These are phyloP conservation scores for Nasonia oneida DNA, from an alignment of 2,888 invertebrate species.

Conservation along the genomic window DNA sequence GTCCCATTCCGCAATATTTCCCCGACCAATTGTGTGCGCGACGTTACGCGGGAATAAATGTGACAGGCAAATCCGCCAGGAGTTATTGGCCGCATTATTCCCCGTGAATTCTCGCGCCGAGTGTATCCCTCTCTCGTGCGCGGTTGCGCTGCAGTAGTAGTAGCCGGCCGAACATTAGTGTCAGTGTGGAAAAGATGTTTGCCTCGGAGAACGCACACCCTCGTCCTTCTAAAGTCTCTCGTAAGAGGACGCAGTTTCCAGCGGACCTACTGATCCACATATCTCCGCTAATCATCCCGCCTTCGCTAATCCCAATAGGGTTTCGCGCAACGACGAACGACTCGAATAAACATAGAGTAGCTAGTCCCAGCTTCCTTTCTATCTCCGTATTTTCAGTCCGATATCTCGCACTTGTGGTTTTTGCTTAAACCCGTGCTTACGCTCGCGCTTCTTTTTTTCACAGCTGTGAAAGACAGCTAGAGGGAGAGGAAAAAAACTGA, in stretches of 20 bases:
- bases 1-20: constrained; percentile 70
- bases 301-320: background rate
- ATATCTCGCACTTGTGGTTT: background rate
- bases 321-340: background rate
- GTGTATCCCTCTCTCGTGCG: background rate
- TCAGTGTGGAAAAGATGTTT: constrained; percentile 58
- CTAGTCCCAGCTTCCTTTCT: background rate
- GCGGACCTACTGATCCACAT: background rate
- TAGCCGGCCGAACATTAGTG: constrained; percentile 54
- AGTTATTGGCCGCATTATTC: constrained; percentile 71
- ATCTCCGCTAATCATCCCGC: background rate
- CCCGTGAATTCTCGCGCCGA: constrained; percentile 62
- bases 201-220: constrained; percentile 30
- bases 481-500: background rate
- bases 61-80: constrained; percentile 69
- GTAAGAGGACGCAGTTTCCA: background rate
- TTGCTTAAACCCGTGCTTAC: background rate
- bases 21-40: constrained; percentile 70
- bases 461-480: background rate
- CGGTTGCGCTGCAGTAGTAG: background rate
- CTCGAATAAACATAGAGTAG: background rate
- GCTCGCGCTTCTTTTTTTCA: background rate
- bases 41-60: constrained; percentile 69
- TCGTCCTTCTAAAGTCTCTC: background rate
- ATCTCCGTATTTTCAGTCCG: background rate